phyloP scores from a whole-genome alignment of 2,888 invertebrate species.

The Acrobeloides nanus region DNA sequence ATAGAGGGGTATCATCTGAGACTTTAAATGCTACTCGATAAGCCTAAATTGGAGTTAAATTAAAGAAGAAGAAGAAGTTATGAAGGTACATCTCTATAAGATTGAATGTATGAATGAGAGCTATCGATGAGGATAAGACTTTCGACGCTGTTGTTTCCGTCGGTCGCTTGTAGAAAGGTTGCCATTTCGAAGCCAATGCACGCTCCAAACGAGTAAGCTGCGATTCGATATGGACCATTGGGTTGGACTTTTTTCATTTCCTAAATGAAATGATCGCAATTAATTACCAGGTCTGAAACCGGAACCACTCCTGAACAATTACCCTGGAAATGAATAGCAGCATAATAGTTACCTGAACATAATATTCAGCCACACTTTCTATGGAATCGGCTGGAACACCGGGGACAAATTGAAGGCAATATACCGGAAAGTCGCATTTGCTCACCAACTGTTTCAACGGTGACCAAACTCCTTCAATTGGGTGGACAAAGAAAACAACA shows the following conservation, averaged over 20 bases:
- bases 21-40: constrained; percentile 53
- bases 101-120: constrained; percentile 58
- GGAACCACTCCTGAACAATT: background rate
- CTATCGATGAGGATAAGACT: constrained; percentile 78
- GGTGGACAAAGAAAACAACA: constrained; percentile 64
- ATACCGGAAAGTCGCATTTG: constrained; percentile 59
- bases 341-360: constrained; percentile 34
- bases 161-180: constrained; percentile 66
- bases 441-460: constrained; percentile 63
- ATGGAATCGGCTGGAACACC: constrained; percentile 50
- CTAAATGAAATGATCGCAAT: constrained; percentile 48
- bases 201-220: constrained; percentile 92
- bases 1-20: constrained; percentile 49
- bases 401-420: constrained; percentile 52
- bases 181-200: constrained; percentile 91
- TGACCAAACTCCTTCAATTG: constrained; percentile 70
- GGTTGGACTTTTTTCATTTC: constrained; percentile 72
- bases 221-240: constrained; percentile 75
- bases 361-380: constrained; percentile 47
- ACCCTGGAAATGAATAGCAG: background rate
- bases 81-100: constrained; percentile 54
- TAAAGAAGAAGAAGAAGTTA: background rate
- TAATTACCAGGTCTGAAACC: background rate
- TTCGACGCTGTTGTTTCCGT: constrained; percentile 47
- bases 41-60: constrained; percentile 23